phyloP scores from a whole-genome alignment of 2,113 vertebrate genomes.

The Misgurnus anguillicaudatus region DNA sequence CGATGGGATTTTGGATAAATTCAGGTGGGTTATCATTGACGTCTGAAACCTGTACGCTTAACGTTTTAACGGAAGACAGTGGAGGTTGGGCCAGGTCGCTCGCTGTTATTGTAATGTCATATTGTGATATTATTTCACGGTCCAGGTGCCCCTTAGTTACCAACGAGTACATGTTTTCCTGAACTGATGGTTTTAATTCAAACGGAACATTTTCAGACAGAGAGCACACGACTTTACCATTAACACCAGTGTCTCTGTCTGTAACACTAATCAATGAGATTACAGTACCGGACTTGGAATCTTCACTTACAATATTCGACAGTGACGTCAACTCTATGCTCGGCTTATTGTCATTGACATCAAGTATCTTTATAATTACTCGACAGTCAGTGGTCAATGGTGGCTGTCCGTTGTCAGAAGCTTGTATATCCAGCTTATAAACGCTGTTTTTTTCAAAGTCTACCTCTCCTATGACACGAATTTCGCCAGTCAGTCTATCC shows the following conservation, averaged over 20 bases:
- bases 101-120: conserved; percentile 29
- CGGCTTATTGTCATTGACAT: conserved; percentile 55
- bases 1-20: conserved; percentile 32
- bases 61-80: conserved; percentile 26
- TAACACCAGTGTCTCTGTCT: conserved; percentile 44
- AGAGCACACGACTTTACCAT: conserved; percentile 33
- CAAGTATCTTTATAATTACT: conserved; percentile 53
- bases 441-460: conserved; percentile 48
- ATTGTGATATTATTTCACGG: conserved; percentile 28
- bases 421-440: conserved; percentile 51
- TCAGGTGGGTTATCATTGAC: conserved; percentile 49
- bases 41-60: conserved; percentile 39
- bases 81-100: conserved; percentile 42
- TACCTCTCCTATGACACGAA: conserved; percentile 34
- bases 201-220: conserved; percentile 34
- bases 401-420: conserved; percentile 48
- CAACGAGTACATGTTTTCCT: conserved; percentile 45
- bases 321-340: conserved; percentile 56
- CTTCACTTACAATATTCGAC: conserved; percentile 30
- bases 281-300: conserved; percentile 38
- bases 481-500: conserved; percentile 38
- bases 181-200: conserved; percentile 47
- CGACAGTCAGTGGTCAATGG: conserved; percentile 41
- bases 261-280: conserved; percentile 48
- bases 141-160: conserved; percentile 35